A percentile compares a stretch with the other conserved stretches of the same genome.
Evolutionary conservation across 1,140 invertebrate genomes (phyloP).

Genomic region (Probaryconus sp.): DNA sequence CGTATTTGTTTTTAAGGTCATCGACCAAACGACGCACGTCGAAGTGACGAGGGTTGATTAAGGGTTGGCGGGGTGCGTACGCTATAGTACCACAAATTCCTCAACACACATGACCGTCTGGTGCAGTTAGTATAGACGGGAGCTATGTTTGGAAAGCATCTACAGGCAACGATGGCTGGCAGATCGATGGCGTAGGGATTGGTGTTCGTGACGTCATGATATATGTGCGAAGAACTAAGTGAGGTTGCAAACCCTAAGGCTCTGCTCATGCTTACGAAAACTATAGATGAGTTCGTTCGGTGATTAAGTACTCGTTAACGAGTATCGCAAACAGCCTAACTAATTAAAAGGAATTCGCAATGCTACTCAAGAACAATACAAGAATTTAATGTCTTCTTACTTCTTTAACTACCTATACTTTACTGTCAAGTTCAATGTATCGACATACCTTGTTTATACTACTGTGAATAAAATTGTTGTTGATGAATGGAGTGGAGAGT

Average conservation of each 20-base stretch:
- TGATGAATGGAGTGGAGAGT: too few relatives aligned
- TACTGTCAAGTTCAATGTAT: too few relatives aligned
- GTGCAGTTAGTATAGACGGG: slow-evolving; percentile 33
- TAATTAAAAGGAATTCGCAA: too few relatives aligned
- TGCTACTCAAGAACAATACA: too few relatives aligned
- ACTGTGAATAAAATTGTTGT: too few relatives aligned
- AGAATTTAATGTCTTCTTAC: too few relatives aligned
- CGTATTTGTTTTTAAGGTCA: slow-evolving; percentile 24
- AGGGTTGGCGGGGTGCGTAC: slow-evolving; percentile 23
- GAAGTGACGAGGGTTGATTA: slow-evolving; percentile 35
- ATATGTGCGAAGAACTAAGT: slow-evolving; percentile 27
- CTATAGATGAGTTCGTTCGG: slow-evolving; percentile 9
- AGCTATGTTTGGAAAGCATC: slow-evolving; percentile 27
- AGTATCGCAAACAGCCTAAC: slow-evolving; percentile 4
- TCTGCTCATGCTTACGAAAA: slow-evolving; percentile 20
- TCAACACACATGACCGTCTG: slow-evolving; percentile 42
- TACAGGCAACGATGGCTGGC: slow-evolving; percentile 13
- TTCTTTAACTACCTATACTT: too few relatives aligned
- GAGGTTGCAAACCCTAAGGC: slow-evolving; percentile 18
- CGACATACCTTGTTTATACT: too few relatives aligned
- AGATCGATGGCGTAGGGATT: slow-evolving; percentile 39
- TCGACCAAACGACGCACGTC: slow-evolving; percentile 21
- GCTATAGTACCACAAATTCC: slow-evolving; percentile 40
- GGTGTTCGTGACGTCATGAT: slow-evolving; percentile 33
- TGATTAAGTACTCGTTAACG: slow-evolving; percentile 18